Conservation (phyloP, 2,797 vertebrate genomes). For the Oceanodroma leucorhoa region DNA sequence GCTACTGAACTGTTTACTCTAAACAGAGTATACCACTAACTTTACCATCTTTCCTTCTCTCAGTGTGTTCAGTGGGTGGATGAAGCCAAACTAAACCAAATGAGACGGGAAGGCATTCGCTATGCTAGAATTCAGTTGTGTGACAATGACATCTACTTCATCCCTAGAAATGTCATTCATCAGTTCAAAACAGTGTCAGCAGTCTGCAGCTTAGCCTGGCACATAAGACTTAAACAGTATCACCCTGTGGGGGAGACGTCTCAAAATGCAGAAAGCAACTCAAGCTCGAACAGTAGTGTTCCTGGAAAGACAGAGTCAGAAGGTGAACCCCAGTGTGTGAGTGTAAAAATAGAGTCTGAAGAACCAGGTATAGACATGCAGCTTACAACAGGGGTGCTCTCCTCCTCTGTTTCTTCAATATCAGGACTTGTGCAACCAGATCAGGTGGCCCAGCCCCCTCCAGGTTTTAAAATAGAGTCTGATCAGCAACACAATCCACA, state of each 20-base stretch:
- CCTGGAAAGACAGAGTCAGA: conserved; percentile 75
- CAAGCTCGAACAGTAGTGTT: conserved; percentile 70
- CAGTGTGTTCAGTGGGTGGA: conserved; percentile 92
- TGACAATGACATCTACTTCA: conserved; percentile 98
- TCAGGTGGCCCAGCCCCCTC: conserved; percentile 69
- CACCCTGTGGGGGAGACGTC: conserved; percentile 75
- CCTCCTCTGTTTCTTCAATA: conserved; percentile 66
- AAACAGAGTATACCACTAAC: conserved; percentile 23
- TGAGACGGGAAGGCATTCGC: conserved; percentile 94
- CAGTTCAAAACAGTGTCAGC: conserved; percentile 99
- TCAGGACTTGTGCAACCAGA: conserved; percentile 74
- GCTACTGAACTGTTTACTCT: neutral
- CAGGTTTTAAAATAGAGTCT: conserved; percentile 76
- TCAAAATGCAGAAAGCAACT: conserved; percentile 67
- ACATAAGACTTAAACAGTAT: conserved; percentile 94
- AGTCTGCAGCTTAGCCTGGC: conserved; percentile 98
- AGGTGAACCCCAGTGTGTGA: conserved; percentile 69
- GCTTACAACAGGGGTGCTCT: conserved; percentile 63
- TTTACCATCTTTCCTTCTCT: conserved; percentile 43
- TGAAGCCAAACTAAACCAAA: conserved; percentile 97
- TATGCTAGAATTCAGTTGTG: conserved; percentile 92
- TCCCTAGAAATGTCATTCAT: conserved; percentile 98
- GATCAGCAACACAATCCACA: conserved; percentile 74
- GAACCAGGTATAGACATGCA: conserved; percentile 76
- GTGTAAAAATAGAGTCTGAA: conserved; percentile 75